phyloP scores from a whole-genome alignment of 2,797 vertebrate genomes.

The Basileuterus tristriatus region DNA sequence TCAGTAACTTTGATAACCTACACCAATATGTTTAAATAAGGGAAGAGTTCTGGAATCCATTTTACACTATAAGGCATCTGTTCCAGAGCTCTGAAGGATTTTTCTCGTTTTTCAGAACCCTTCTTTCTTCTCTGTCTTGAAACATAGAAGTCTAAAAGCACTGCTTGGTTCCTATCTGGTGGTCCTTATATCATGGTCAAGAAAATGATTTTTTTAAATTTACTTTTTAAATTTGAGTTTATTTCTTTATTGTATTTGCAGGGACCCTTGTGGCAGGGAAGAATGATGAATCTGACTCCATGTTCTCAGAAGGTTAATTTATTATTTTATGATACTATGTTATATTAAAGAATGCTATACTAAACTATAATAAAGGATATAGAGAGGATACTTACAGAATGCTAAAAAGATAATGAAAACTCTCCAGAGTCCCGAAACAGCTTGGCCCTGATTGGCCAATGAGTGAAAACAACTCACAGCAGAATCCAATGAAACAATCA shows the following conservation, averaged over 20 bases:
- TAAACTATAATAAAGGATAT: not conserved
- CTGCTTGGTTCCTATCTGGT: not conserved
- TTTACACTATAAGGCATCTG: not conserved
- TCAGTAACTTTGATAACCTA: not conserved
- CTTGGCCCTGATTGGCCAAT: not conserved
- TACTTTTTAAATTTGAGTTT: not conserved
- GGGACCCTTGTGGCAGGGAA: not conserved
- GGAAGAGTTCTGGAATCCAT: not conserved
- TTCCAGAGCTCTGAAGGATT: not conserved
- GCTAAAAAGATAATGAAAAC: not conserved
- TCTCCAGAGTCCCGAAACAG: fast-evolving
- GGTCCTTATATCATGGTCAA: not conserved
- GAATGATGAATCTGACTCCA: not conserved
- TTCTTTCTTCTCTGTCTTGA: not conserved
- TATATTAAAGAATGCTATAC: not conserved
- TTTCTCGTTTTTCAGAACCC: not conserved
- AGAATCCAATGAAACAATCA: not conserved
- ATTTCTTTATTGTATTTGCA: not conserved
- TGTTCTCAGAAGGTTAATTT: not conserved
- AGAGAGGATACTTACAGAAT: not conserved
- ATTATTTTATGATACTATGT: not conserved
- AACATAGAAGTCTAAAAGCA: not conserved
- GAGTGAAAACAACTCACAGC: not conserved
- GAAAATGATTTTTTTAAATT: not conserved
- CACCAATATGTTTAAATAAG: not conserved